Conservation (phyloP, 2,888 invertebrate species). For the Stenotaenia linearis region DNA sequence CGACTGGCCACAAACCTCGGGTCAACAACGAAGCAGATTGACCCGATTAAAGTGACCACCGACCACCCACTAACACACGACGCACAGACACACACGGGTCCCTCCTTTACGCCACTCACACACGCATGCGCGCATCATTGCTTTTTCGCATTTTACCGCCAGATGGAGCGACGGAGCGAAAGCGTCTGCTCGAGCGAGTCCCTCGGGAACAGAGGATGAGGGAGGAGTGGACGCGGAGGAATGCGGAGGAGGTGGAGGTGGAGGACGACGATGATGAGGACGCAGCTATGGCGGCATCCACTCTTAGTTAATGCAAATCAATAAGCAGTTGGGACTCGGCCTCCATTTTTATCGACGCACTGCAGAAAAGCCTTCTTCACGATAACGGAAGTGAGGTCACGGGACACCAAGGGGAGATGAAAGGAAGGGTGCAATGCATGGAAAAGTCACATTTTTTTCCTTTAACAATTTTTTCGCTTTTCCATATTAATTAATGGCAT, state of each 20-base stretch:
- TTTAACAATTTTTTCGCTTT: background rate
- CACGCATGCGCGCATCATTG: slow-evolving; percentile 26
- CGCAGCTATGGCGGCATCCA: slow-evolving; percentile 24
- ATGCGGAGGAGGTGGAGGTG: slow-evolving; percentile 3
- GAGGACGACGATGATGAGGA: background rate
- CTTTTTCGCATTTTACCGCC: slow-evolving; percentile 21
- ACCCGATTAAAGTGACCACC: slow-evolving; percentile 23
- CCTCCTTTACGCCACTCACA: background rate
- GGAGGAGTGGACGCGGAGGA: slow-evolving; percentile 26
- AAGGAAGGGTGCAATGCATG: background rate
- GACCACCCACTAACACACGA: slow-evolving; percentile 2
- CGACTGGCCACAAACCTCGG: slow-evolving; percentile 20
- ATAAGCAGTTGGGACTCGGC: slow-evolving; percentile 26
- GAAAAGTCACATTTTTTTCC: background rate
- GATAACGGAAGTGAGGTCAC: slow-evolving; percentile 17
- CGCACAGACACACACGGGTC: background rate
- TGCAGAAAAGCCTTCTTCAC: background rate
- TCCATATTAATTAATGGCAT: background rate
- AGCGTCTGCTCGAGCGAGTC: slow-evolving; percentile 26
- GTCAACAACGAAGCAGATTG: slow-evolving; percentile 24
- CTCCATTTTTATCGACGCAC: slow-evolving; percentile 26
- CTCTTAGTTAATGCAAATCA: slow-evolving; percentile 26
- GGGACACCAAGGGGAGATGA: background rate
- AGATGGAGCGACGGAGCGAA: slow-evolving; percentile 23
- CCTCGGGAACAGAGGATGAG: slow-evolving; percentile 8